Base-by-base conservation (phyloP, 30 jellyfish, hydroid and myxozoan species). In the Aurelia coerulea region DNA sequence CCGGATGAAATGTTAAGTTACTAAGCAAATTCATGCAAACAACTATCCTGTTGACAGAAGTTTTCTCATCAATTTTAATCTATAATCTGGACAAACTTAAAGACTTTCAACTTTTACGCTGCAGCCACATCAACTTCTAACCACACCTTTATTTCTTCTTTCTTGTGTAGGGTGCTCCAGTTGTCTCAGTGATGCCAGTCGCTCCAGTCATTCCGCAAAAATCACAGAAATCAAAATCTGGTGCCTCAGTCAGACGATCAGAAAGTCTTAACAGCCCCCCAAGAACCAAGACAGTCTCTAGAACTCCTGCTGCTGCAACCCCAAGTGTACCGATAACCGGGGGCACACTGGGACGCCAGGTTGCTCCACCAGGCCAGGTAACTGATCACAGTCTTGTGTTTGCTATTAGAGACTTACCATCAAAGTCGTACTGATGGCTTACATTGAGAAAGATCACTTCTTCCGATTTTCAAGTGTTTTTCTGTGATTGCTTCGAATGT, bases 221-320 rank as follows among this genome's bases (percentile, higher is more conserved):
- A 51, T 50, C 65, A 49, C 59, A 34, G 39, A 80, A 80, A 67
- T 37, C 74, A 49, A 65, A 65, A 42, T 29, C 74, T 5, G 56
- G 62, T 17, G 71, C 68, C 4, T 35, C 90, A 23, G 73, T 80
- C 15, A 65, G 37, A 35, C 80, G 90, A 67, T 34, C 82, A 10
- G 82, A 80, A 33, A 80, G 90, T 51, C 65, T 80, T 50, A 80
- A 69, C 58, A 80, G 90, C 63, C 74, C 90, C 4, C 62, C 90
- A 23, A 31, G 63, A 53, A 31, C 76, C 29, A 49, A 12, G 53
- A 29, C 15, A 46, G 14, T 39, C 33, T 41, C 82, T 41, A 80
- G 66, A 65, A 64, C 80, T 1, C 15, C 56, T 74, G 53, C 52
- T 10, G 62, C 12, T 12, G 50, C 33, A 23, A 70, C 81, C 11